These are phyloP conservation scores for Alentia gelatinosa DNA, from an alignment of 2,888 invertebrate genomes.

Conservation along the genomic window DNA sequence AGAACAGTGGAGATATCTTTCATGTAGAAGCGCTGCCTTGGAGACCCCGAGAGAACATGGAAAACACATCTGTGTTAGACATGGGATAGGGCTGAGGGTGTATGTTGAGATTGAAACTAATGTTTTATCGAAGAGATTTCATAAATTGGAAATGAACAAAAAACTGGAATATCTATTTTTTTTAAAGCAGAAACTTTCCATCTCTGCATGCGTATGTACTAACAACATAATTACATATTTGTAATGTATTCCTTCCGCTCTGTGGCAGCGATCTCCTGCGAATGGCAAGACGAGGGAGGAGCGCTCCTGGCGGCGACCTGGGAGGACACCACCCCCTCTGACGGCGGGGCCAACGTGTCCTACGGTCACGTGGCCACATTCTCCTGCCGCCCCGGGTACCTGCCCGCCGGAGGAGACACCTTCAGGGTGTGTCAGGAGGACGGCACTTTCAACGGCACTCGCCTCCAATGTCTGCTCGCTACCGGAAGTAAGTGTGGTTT, in stretches of 20 bases:
- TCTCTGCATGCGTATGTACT: not conserved
- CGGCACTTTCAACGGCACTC: not conserved
- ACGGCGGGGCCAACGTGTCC: not conserved
- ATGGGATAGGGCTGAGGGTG: too few species aligned
- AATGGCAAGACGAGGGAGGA: not conserved
- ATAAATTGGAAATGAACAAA: too few species aligned
- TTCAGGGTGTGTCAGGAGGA: not conserved
- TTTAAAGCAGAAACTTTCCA: too few species aligned
- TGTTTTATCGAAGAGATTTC: too few species aligned
- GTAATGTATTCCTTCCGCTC: not conserved
- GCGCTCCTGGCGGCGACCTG: not conserved
- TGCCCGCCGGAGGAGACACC: not conserved
- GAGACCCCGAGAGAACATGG: too few species aligned
- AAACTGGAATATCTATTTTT: too few species aligned
- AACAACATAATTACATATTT: not conserved
- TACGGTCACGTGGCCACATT: not conserved
- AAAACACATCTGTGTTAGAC: too few species aligned
- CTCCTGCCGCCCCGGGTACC: slow-evolving; percentile 2
- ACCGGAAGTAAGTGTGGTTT: too few species aligned
- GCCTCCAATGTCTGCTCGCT: not conserved
- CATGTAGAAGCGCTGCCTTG: too few species aligned
- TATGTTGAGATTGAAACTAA: too few species aligned
- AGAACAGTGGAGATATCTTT: too few species aligned
- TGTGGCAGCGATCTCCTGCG: not conserved
- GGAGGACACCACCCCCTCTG: not conserved